phyloP scores from a whole-genome alignment of 2,113 vertebrate species.

The Megaptera novaeangliae region DNA sequence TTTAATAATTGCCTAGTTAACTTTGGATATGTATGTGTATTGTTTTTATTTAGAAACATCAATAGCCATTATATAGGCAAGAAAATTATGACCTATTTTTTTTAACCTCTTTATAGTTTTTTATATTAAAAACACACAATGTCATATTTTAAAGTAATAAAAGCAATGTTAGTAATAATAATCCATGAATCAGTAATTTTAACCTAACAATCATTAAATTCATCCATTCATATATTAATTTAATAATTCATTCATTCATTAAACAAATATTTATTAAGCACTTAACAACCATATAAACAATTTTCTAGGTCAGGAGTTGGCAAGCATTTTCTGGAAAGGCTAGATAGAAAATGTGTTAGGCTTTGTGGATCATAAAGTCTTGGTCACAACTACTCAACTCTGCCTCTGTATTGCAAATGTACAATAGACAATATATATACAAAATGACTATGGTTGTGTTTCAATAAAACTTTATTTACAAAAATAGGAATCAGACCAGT shows the following conservation, averaged over 20 bases:
- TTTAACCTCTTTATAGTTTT: not conserved
- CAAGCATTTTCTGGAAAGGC: not conserved
- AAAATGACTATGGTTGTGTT: not conserved
- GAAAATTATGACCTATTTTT: not conserved
- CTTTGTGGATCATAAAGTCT: not conserved
- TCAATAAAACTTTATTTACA: constrained; percentile 22
- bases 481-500: not conserved
- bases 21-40: not conserved
- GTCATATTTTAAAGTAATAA: not conserved
- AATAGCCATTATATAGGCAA: not conserved
- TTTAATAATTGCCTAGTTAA: not conserved
- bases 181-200: not conserved
- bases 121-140: not conserved
- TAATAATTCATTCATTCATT: not conserved
- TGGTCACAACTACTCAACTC: not conserved
- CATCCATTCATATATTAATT: not conserved
- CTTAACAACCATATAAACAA: not conserved
- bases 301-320: not conserved
- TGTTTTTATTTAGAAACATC: not conserved
- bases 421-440: not conserved
- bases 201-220: not conserved
- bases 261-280: not conserved
- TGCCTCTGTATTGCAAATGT: not conserved
- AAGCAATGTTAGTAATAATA: not conserved
- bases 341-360: not conserved